Conservation (phyloP, 2,888 invertebrate genomes). For the Deroplatys truncata region DNA sequence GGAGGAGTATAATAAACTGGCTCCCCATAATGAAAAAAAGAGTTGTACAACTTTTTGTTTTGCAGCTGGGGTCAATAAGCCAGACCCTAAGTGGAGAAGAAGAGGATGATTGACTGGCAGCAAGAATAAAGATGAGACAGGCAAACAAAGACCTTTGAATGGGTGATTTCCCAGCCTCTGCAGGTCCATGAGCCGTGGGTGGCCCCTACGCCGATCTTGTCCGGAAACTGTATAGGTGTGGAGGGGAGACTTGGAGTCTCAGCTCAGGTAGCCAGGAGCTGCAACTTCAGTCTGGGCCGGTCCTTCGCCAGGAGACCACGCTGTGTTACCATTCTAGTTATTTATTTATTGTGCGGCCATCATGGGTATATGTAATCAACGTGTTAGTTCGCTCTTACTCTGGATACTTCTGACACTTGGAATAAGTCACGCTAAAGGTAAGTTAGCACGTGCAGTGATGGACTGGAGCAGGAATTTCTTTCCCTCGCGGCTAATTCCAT, state of each 20-base stretch:
- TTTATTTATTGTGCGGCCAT: neutral
- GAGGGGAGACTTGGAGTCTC: neutral
- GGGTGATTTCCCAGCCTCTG: neutral
- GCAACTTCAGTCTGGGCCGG: neutral
- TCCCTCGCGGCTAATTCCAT: neutral
- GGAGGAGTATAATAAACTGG: neutral
- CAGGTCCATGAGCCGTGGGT: neutral
- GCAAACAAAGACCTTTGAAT: neutral
- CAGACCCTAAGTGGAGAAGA: neutral
- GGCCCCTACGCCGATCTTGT: neutral
- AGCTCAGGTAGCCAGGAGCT: neutral
- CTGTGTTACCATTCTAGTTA: neutral
- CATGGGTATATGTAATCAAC: neutral
- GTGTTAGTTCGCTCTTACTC: neutral
- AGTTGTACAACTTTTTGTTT: neutral
- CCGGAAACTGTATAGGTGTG: neutral
- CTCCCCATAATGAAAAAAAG: neutral
- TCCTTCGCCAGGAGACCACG: neutral
- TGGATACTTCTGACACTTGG: neutral
- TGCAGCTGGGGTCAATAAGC: neutral
- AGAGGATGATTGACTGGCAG: neutral
- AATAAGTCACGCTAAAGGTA: neutral
- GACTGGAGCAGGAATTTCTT: neutral
- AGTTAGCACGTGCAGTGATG: neutral
- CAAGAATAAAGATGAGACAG: neutral